These are phyloP conservation scores for Drosophila neotestacea DNA, from an alignment of 2,888 invertebrate species.

Conservation along the genomic window DNA sequence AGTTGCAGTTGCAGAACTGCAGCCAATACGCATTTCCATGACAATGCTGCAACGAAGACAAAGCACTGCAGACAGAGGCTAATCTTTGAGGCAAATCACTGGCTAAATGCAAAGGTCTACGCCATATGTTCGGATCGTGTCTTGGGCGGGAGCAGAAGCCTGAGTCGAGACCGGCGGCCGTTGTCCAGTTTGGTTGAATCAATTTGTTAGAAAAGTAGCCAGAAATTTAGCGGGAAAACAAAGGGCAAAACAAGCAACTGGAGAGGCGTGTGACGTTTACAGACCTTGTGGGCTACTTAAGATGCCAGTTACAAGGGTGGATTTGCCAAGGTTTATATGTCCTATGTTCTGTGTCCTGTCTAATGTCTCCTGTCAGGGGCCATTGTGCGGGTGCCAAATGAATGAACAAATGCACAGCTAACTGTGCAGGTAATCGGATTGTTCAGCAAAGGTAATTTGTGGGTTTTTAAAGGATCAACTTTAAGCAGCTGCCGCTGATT, in stretches of 20 bases:
- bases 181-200: conserved; percentile 68
- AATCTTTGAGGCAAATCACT: conserved; percentile 74
- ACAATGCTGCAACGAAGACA: conserved; percentile 55
- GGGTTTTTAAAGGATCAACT: conserved; percentile 61
- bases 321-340: conserved; percentile 18
- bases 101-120: conserved; percentile 47
- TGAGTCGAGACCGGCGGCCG: conserved; percentile 6
- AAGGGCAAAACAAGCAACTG: conserved; percentile 56
- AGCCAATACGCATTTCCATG: conserved; percentile 39
- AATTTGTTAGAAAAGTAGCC: conserved; percentile 68
- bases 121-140: conserved; percentile 62
- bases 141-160: conserved; percentile 20
- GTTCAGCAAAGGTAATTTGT: conserved; percentile 77
- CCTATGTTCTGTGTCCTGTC: conserved; percentile 16
- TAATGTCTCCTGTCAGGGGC: conserved; percentile 6
- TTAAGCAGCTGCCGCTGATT: conserved; percentile 37
- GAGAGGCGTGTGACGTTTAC: conserved; percentile 82
- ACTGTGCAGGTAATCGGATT: conserved; percentile 79
- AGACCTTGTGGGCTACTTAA: conserved; percentile 68
- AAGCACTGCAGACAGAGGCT: conserved; percentile 55
- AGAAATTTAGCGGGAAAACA: conserved; percentile 60
- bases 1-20: conserved; percentile 26
- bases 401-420: conserved; percentile 50
- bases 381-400: conserved; percentile 47
- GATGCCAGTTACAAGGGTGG: conserved; percentile 62